Evolutionary conservation across 2,113 vertebrate genomes (phyloP), one percentile per base, ranked within the genome.

Genomic region (Aleadryas rufinucha): DNA sequence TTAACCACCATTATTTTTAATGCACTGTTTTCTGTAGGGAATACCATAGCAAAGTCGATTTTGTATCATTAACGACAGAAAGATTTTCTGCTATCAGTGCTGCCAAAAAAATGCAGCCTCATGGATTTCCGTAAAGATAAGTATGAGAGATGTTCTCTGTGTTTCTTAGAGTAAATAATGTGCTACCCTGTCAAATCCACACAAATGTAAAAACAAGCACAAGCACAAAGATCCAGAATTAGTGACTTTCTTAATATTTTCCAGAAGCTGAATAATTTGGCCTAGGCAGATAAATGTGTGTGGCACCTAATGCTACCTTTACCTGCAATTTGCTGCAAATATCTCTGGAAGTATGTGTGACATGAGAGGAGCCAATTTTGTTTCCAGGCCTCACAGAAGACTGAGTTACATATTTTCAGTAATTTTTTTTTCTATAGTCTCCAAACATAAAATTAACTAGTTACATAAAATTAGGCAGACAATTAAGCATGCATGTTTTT

Each of bases 1-100:
- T 87, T 72, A 93, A 91, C 78, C 26, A 64, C 56, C 82, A 69
- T 91, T 95, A 89, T 92, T 94, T 93, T 90, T 95, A 97, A 94
- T 91, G 81, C 42, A 56, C 30, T 81, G 56, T 72, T 92, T 96
- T 94, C 96, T 96, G 24, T 45, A 59, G 86, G 86, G 93, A 96
- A 95, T 89, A 75, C 54, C 47, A 39, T 1, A 70, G 54, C 49
- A 94, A 92, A 95, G 86, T 87, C 3, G 0, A 91, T 96, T 97
- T 95, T 92, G 57, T 86, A 85, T 81, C 64, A 71, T 94, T 71
- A 91, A 88, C n/a, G 92, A 83, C 76, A 76, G 52, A 80, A 33
- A 87, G 54, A 69, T 95, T 89, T 94, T 97, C 84, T 93, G 66
- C 80, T 93, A 83, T 86, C 77, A 52, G 66, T 1, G 4, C 66